phyloP scores from a whole-genome alignment of 2,113 vertebrate genomes.

The Chlamydotis undulata region DNA sequence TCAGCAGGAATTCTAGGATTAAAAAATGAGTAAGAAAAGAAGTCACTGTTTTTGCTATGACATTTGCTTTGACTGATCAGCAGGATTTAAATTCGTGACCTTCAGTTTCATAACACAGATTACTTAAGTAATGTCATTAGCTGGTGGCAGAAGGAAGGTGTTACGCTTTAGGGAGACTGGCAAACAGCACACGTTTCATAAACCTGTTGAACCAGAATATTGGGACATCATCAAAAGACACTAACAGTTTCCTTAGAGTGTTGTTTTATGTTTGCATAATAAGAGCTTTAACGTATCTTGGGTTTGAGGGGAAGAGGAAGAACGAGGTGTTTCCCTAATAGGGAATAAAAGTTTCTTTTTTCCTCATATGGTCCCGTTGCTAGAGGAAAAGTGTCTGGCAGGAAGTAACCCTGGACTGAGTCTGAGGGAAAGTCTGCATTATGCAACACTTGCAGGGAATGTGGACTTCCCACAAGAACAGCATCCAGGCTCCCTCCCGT shows the following conservation, averaged over 20 bases:
- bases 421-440: background rate
- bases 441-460: background rate
- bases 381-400: background rate
- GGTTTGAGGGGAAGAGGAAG: background rate
- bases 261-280: background rate
- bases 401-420: background rate
- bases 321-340: background rate
- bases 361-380: background rate
- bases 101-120: background rate
- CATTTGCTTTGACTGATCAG: constrained; percentile 16
- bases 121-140: background rate
- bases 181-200: background rate
- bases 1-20: background rate
- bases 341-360: background rate
- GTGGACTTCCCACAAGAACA: background rate
- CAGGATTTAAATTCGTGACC: background rate
- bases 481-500: background rate
- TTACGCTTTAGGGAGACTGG: background rate
- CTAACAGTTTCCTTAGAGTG: background rate
- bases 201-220: background rate
- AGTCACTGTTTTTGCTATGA: background rate
- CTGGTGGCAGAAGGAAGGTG: background rate
- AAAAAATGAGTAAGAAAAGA: constrained; percentile 5
- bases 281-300: background rate
- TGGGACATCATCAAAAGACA: background rate